Percentiles rank a stretch among this genome's conserved stretches.
These are phyloP conservation scores for Microcebus murinus DNA, from an alignment of 2,113 vertebrate species.

Conservation along the genomic window DNA sequence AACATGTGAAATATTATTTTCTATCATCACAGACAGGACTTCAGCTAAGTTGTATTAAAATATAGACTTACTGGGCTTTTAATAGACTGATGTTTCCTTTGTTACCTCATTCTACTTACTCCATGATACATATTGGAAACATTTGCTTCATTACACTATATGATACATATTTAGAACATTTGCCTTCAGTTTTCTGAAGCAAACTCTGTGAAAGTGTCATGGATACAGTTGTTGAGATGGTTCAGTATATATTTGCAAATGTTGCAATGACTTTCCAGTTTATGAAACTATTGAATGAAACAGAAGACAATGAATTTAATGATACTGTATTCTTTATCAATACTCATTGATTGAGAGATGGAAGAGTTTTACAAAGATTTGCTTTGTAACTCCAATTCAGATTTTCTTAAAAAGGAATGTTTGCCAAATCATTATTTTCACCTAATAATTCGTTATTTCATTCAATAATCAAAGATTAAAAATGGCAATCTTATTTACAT, in stretches of 20 bases:
- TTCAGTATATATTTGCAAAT: constrained; percentile 19
- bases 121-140: background rate
- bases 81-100: background rate
- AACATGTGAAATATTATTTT: background rate
- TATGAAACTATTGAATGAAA: background rate
- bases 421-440: constrained; percentile 37
- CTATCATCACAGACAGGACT: background rate
- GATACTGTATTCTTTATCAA: background rate
- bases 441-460: constrained; percentile 5
- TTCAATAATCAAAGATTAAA: background rate
- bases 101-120: background rate
- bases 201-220: background rate
- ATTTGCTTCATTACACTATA: background rate
- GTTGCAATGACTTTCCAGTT: constrained; percentile 29
- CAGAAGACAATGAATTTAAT: constrained; percentile 27
- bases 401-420: constrained; percentile 16
- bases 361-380: background rate
- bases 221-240: constrained; percentile 15
- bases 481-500: background rate
- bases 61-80: background rate
- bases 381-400: background rate
- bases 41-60: background rate
- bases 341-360: background rate
- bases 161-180: constrained; percentile 14
- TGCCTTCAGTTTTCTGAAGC: background rate